Base-by-base conservation (phyloP, 2,888 invertebrate species). In the Yponomeuta plumbellus region DNA sequence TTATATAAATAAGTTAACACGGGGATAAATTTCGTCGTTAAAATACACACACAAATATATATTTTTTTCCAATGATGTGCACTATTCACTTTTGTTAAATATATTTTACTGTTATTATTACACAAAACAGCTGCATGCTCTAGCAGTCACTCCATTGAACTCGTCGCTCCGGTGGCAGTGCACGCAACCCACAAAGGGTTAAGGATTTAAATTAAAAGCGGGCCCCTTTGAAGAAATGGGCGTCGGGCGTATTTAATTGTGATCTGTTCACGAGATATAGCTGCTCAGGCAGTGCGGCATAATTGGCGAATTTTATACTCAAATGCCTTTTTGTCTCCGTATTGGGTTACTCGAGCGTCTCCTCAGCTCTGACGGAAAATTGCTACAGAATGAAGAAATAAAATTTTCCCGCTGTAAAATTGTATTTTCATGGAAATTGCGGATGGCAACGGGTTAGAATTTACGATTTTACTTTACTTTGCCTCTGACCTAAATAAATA, bases 201-300 rank as follows among this genome's bases (percentile, higher is more conserved):
- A 52, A 65, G 59, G 82, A 78, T 84, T 88, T 78, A 86, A 88
- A 88, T 88, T 86, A 85, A 86, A 88, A 82, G 44, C 72, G 79
- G 73, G 74, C 44, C 81, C 84, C 80, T 82, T 84, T 84, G 81
- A 84, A 85, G 85, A 83, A 85, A 80, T 75, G 74, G 61, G 71
- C 75, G 71, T 73, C 75, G 73, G 75, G 80, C 83, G 77, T 76
- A 80, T 86, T 82, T 86, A 85, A 88, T 88, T 86, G 83, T 85
- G 81, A 83, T 82, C 81, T 80, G 77, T 79, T 80, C 63, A 63
- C 71, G 72, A 78, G 80, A 75, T 81, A 81, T 76, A 80, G 78
- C 77, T 76, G 57, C 66, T 57, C 20, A 52, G 44, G 21, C 17
- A 52, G 63, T 40, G 21, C 66, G 80, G 77, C 75, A 80, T 83